Evolutionary conservation across 2,888 invertebrate genomes (phyloP), one percentile per base, ranked within the genome.

Genomic region (Griposia aprilina): DNA sequence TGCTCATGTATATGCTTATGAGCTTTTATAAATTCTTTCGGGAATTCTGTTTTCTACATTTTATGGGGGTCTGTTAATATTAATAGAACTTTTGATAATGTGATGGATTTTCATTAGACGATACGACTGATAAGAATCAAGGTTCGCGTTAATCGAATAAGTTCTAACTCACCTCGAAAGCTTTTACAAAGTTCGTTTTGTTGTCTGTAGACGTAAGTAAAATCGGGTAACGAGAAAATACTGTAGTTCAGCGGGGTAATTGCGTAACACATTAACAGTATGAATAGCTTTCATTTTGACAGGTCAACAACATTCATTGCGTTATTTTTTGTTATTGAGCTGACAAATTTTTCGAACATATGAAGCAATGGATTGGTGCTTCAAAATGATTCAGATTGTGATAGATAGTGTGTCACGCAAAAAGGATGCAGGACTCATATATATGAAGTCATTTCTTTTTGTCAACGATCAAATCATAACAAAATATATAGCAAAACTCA

Each of bases 1-100:
- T 66, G 48, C 63, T 72, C 30, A 60, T 70, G 69, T 72, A 67
- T 59, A 74, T 63, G 68, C 10, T 62, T 60, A 41, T 60, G 52
- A 69, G 23, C 5, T 74, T 68, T 26, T 41, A 23, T 36, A n/a
- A 15, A 4, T 60, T 79, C 1, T 20, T n/a, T 70, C 11, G 7
- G 11, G 26, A 45, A 8, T 71, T n/a, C 0, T 57, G 26, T 68
- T 52, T 52, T n/a, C 3, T 48, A 8, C 0, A 17, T 50, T 45
- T 36, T 50, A 36, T 3, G 5, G 8, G 11, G 11, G 5, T 36
- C 72, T 10, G 0, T 62, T 48, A 17, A 8, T 1, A 23, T 0
- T 30, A n/a, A 50, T 60, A n/a, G 13, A 74, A 36, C 50, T 50
- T 36, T 36, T 50, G 11, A 20, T 52, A 55, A 17, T 30, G 10